Base-by-base conservation (phyloP, 2,888 invertebrate genomes). In the Alitta virens region DNA sequence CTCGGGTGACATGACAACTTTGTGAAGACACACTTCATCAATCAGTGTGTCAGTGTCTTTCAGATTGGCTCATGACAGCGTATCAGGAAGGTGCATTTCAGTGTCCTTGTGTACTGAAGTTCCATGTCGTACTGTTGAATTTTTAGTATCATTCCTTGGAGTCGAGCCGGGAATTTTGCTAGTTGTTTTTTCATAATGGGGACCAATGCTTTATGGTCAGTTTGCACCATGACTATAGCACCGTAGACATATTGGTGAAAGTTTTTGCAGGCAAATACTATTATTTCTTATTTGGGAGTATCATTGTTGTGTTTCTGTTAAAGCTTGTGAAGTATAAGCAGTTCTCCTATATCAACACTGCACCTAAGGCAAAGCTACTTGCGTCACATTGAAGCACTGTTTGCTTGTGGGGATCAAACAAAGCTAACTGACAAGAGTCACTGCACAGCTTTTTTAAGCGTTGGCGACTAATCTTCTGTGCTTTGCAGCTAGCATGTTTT, bases 71-170 rank as follows among this genome's bases (percentile, higher is more conserved):
- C 60, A 38, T 2, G 64, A 65, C 1, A 71, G 58, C 1, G 63
- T 58, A 42, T 68, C 68, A n/a, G 68, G 61, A 12, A 69, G 16
- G n/a, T 43, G 38, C 63, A 67, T 62, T 14, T 64, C 59, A 5
- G 46, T 60, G 1, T 66, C 67, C 24, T 38, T 42, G 43, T n/a
- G n/a, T 65, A 63, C 14, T 54, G 33, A 9, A 67, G 43, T 14
- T 23, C 24, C 23, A 63, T 55, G 50, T 67, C 60, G 40, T 63
- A 68, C 2, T 42, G 43, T 51, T n/a, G 59, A 21, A 65, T 24
- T 21, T 62, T 57, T 18, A 67, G 46, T 21, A 64, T 33, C 65
- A 64, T 64, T 2, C 66, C 43, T 50, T 69, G 69, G 24, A 43
- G n/a, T 0, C 65, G 50, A 18, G 62, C 51, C 16, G 63, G 58